phyloP scores from a whole-genome alignment of 2,113 vertebrate species.

The Pseudolaguvia tuberculata region DNA sequence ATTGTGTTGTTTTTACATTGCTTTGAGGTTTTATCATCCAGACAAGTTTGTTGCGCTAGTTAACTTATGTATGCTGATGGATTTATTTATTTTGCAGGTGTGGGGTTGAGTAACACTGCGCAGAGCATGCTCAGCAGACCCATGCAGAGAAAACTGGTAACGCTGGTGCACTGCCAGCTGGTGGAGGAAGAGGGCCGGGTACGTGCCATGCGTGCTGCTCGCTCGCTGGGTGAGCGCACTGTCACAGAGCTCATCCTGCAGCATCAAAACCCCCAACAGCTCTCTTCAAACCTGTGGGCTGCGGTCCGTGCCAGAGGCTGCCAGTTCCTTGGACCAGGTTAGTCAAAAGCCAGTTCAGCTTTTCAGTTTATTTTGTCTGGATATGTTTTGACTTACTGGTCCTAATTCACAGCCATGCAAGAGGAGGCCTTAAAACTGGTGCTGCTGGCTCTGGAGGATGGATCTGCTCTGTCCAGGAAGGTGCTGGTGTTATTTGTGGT shows the following conservation, averaged over 20 bases:
- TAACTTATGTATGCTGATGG: background rate
- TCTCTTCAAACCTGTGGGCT: slow-evolving; percentile 98
- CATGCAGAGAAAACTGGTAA: slow-evolving; percentile 98
- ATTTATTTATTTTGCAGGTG: slow-evolving; percentile 66
- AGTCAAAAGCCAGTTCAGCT: background rate
- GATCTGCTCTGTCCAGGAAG: slow-evolving; percentile 92
- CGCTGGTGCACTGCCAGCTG: slow-evolving; percentile 93
- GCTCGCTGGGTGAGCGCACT: slow-evolving; percentile 90
- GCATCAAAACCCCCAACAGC: slow-evolving; percentile 96
- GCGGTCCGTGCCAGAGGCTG: slow-evolving; percentile 93
- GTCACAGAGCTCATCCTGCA: slow-evolving; percentile 98
- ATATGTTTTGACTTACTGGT: background rate
- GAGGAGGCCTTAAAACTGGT: slow-evolving; percentile 96
- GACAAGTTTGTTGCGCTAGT: background rate
- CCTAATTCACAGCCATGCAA: slow-evolving; percentile 83
- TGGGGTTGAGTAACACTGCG: slow-evolving; percentile 89
- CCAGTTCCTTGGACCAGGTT: slow-evolving; percentile 98
- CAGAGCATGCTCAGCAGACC: slow-evolving; percentile 95
- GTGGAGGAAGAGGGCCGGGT: slow-evolving; percentile 96
- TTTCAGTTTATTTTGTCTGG: background rate
- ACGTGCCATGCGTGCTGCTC: slow-evolving; percentile 92
- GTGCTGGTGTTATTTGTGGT: slow-evolving; percentile 97
- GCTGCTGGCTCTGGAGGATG: slow-evolving; percentile 90
- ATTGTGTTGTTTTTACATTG: too few relatives aligned
- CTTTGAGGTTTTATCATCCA: background rate